Evolutionary conservation across 2,797 vertebrate species (phyloP).

Genomic region (Hydrolagus colliei): DNA sequence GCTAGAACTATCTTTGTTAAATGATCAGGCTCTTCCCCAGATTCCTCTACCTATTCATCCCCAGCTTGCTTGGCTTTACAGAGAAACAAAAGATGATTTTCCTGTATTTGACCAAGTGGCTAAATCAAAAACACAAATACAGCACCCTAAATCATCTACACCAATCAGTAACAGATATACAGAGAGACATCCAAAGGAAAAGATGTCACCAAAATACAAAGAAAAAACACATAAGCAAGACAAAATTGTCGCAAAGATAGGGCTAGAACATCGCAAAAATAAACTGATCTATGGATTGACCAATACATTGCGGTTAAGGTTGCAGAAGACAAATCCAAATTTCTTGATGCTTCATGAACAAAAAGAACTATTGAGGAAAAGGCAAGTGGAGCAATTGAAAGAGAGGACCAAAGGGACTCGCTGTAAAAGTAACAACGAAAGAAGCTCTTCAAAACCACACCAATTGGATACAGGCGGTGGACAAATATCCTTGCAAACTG

Average conservation of each 20-base stretch:
- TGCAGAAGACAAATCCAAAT: conserved; percentile 58
- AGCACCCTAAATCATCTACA: conserved; percentile 22
- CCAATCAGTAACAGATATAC: conserved; percentile 35
- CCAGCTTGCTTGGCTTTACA: conserved; percentile 56
- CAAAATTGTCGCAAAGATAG: conserved; percentile 36
- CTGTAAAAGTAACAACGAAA: conserved; percentile 40
- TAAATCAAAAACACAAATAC: conserved; percentile 25
- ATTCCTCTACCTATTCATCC: conserved; percentile 50
- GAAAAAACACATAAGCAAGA: conserved; percentile 37
- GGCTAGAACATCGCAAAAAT: conserved; percentile 44
- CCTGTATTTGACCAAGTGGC: neutral
- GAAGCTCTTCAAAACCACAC: conserved; percentile 35
- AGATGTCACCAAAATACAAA: neutral
- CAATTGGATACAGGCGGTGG: conserved; percentile 35
- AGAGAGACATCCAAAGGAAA: conserved; percentile 7
- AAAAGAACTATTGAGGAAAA: conserved; percentile 49
- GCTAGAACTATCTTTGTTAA: conserved; percentile 70
- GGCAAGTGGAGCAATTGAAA: conserved; percentile 40
- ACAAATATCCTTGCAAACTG: conserved; percentile 38
- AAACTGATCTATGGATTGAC: conserved; percentile 72
- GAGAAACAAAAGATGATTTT: conserved; percentile 33
- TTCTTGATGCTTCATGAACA: conserved; percentile 55
- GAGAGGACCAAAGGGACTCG: conserved; percentile 35
- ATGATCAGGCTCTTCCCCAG: conserved; percentile 39
- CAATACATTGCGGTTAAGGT: conserved; percentile 68